These are phyloP conservation scores for Cecidostiba fungosa DNA, from an alignment of 2,888 invertebrate genomes.

Conservation along the genomic window DNA sequence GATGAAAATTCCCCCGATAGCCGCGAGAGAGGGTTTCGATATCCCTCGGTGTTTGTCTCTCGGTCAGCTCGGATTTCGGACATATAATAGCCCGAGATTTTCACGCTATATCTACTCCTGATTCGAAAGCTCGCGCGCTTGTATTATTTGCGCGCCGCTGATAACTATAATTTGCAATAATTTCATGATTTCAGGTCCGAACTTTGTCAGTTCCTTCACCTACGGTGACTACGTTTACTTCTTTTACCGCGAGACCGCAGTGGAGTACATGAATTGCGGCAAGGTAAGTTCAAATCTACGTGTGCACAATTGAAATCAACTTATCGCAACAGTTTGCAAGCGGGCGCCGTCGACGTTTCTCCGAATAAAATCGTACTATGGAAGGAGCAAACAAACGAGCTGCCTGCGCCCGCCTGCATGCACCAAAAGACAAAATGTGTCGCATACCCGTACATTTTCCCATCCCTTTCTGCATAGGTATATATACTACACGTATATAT, in stretches of 20 bases:
- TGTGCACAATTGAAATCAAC: neutral
- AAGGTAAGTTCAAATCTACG: constrained; percentile 82
- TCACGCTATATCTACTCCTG: neutral
- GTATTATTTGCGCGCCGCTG: no score
- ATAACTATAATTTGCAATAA: neutral
- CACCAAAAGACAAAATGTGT: constrained; percentile 1
- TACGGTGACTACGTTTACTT: constrained; percentile 94
- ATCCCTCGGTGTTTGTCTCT: neutral
- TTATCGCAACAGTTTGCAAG: neutral
- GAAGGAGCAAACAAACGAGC: neutral
- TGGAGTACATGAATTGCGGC: constrained; percentile 96
- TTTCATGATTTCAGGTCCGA: constrained; percentile 84
- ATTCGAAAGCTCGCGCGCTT: neutral
- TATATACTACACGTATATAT: no score
- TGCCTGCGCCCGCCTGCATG: neutral
- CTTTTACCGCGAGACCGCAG: constrained; percentile 95
- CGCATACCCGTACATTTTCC: neutral
- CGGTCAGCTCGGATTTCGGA: neutral
- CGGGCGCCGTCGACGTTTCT: neutral
- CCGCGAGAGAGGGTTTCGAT: neutral
- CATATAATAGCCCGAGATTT: neutral
- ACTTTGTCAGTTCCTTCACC: constrained; percentile 94
- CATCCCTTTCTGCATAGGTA: neutral
- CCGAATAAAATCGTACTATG: neutral
- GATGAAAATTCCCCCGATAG: constrained; percentile 43